Evolutionary conservation across 2,888 invertebrate species (phyloP), one percentile per base, ranked within the genome.

Genomic region (Scaptomyza cyrtandrae): DNA sequence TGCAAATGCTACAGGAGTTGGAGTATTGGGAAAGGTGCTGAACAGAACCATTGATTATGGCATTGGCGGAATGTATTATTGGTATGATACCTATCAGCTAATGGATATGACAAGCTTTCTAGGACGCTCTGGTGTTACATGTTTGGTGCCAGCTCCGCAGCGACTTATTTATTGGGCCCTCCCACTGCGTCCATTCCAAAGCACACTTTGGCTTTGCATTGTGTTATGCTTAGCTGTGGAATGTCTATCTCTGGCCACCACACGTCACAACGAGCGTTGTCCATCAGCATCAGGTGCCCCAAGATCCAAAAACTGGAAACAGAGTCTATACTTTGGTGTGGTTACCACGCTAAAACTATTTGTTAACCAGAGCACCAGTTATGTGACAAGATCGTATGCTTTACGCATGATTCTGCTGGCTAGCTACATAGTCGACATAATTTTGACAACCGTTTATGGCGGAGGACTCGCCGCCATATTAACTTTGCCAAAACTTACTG

Each of bases 391-490:
- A 6, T 83, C 87, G 0, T 65, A 86, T 59, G 75, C 90, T 4
- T 70, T 90, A 3, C 79, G 90, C 3, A 80, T 75, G 1, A 66
- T 91, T 1, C 46, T 92, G 4, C 63, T 91, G 39, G 81, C 89
- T 9, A 82, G 88, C 53, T 89, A 91, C 49, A 81, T 91, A 80
- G 93, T 94, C 29, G 94, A 94, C 56, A 91, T 95, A 29, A 92
- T 95, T 37, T 85, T 95, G 52, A 93, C 94, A 19, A 94, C 94
- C 60, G 93, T 94, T 0, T 95, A 95, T 80, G 93, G 94, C 41
- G 95, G 95, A 54, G 95, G 95, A 2, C 91, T 95, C 14, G 93
- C 95, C 0, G 93, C 94, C 10, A 94, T 94, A 41, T 93, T 95
- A 85, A 95, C 95, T 0, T 93, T 95, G 11, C 95, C 95, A 0